phyloP scores from a whole-genome alignment of 2,888 invertebrate genomes.

The Synanthedon tipuliformis region DNA sequence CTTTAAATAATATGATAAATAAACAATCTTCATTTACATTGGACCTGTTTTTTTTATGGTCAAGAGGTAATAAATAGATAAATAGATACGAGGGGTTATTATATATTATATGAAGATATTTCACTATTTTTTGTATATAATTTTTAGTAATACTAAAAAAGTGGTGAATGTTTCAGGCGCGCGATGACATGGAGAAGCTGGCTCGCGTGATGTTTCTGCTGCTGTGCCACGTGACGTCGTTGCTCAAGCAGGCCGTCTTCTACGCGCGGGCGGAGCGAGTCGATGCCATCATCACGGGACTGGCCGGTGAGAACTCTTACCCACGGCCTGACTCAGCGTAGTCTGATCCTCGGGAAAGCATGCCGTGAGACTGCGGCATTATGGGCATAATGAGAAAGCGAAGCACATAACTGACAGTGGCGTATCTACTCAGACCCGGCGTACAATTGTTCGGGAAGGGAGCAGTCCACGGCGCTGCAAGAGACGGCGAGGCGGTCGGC shows the following conservation, averaged over 20 bases:
- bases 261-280: conserved; percentile 21
- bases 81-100: too few relatives aligned
- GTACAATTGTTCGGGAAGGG: neutral
- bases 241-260: conserved; percentile 48
- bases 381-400: neutral
- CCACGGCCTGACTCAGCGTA: neutral
- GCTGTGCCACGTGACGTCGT: conserved; percentile 53
- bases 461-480: neutral
- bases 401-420: too few relatives aligned
- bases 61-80: too few relatives aligned
- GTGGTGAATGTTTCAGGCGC: conserved; percentile 20
- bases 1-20: too few relatives aligned
- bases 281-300: conserved; percentile 15
- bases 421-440: neutral
- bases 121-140: too few relatives aligned
- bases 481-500: conserved; percentile 14
- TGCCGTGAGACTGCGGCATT: neutral
- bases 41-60: too few relatives aligned
- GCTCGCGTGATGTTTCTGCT: conserved; percentile 55
- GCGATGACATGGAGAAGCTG: conserved; percentile 40
- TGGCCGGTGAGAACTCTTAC: conserved; percentile 17
- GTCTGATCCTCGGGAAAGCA: neutral
- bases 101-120: too few relatives aligned
- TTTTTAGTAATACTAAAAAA: too few relatives aligned
- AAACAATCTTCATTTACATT: too few relatives aligned